These are phyloP conservation scores for Ctenodactylus gundi DNA, from an alignment of 2,113 vertebrate species.

Conservation along the genomic window DNA sequence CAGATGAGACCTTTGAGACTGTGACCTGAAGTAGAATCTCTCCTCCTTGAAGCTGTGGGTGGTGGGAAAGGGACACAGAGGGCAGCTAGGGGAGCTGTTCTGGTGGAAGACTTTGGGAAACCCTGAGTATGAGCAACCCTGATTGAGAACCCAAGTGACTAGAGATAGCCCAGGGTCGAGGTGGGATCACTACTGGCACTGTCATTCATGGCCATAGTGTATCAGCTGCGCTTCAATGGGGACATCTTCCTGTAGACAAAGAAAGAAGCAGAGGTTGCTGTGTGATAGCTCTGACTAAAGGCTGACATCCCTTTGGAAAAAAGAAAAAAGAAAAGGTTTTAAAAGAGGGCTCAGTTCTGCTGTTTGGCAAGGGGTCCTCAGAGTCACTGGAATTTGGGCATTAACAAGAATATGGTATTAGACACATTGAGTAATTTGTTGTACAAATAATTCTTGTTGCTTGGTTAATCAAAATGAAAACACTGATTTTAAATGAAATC, in stretches of 20 bases:
- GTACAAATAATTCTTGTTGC: not conserved
- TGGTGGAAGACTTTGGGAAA: not conserved
- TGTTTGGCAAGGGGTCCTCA: not conserved
- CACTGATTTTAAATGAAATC: constrained; percentile 10
- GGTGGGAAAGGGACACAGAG: too few relatives aligned
- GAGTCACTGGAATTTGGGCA: not conserved
- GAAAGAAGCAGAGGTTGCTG: not conserved
- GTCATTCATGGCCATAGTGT: not conserved
- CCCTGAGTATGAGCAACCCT: not conserved
- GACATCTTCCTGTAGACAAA: not conserved
- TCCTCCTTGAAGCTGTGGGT: too few relatives aligned
- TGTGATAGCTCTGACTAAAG: not conserved
- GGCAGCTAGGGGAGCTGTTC: not conserved
- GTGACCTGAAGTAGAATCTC: too few relatives aligned
- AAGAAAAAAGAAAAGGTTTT: not conserved
- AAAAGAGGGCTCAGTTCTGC: not conserved
- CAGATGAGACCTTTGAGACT: too few relatives aligned
- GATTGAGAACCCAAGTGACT: not conserved
- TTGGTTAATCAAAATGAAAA: not conserved
- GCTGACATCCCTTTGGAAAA: too few relatives aligned
- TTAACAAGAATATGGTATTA: not conserved
- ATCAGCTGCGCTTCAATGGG: not conserved
- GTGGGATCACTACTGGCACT: not conserved
- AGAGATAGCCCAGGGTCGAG: not conserved
- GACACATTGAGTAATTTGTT: not conserved